Base-by-base conservation (phyloP, 2,797 vertebrate species). In the Numenius phaeopus region DNA sequence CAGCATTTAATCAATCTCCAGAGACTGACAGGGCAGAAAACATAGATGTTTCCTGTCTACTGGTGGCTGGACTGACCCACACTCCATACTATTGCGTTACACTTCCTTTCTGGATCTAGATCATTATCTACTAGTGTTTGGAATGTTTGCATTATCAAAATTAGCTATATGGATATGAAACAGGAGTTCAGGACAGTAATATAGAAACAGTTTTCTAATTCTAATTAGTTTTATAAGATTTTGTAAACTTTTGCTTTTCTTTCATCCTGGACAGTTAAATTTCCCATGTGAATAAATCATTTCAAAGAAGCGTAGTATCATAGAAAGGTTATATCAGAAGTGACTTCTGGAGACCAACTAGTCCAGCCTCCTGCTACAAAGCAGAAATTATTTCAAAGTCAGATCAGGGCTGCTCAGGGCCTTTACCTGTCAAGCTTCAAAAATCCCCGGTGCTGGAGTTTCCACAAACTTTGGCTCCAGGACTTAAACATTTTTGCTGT, bases 351-450 rank as follows among this genome's bases (percentile, higher is more conserved):
- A 87, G 83, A 83, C 92, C 94, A 95, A 14, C n/a, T 44, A 85
- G 78, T 89, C 81, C 83, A 94, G 40, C 20, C 40, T 80, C n/a
- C 67, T 76, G 11, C 30, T 72, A 83, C 71, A 94, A 82, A 94
- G 83, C 30, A 90, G 83, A 89, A 89, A 23, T 42, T 14, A 96
- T 94, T 94, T 95, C 83, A 92, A 94, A 96, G 90, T 92, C 75
- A 23, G 10, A 83, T 91, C 78, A 83, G 55, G 30, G 67, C 46
- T 91, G 81, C 78, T 89, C 64, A 83, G 44, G 81, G 90, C 71
- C 57, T 87, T 92, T 94, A 70, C 64, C 71, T 92, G 84, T 94
- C 62, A 89, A 95, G 66, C 9, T 89, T 87, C 73, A 72, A 96
- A 86, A 85, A 87, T 89, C 47, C 19, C 11, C 47, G 20, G 14